Conservation (phyloP, 2,797 vertebrate genomes). For the Liasis olivaceus region DNA sequence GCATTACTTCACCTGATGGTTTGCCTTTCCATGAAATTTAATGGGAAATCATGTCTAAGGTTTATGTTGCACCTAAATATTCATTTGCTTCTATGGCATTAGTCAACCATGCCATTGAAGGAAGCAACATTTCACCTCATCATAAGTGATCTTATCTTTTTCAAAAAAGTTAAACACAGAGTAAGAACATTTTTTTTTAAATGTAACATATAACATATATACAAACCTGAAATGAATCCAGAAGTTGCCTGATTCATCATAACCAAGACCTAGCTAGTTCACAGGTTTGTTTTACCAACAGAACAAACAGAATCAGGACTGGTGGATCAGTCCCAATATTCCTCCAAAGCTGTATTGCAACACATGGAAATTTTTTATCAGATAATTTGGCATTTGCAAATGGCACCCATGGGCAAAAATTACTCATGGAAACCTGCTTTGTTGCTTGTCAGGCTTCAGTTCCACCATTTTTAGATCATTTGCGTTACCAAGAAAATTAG, state of each 20-base stretch:
- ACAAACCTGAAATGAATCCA: not conserved
- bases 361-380: no score
- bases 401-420: no score
- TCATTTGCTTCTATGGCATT: not conserved
- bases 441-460: no score
- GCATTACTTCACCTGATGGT: conserved; percentile 3
- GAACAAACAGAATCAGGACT: not conserved
- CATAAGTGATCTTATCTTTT: not conserved
- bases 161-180: not conserved
- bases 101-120: not conserved
- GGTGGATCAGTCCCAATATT: not conserved
- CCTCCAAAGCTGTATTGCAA: not conserved
- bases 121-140: not conserved
- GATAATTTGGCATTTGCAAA: no score
- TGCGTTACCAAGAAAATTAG: no score
- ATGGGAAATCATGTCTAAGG: conserved; percentile 12
- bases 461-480: no score
- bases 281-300: not conserved
- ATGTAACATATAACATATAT: no score
- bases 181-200: not conserved
- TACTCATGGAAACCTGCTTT: no score
- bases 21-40: conserved; percentile 20
- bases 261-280: not conserved
- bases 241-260: not conserved
- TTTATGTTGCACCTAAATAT: conserved; percentile 21